Base-by-base conservation (phyloP, 1,140 invertebrate species). In the Mya arenaria region DNA sequence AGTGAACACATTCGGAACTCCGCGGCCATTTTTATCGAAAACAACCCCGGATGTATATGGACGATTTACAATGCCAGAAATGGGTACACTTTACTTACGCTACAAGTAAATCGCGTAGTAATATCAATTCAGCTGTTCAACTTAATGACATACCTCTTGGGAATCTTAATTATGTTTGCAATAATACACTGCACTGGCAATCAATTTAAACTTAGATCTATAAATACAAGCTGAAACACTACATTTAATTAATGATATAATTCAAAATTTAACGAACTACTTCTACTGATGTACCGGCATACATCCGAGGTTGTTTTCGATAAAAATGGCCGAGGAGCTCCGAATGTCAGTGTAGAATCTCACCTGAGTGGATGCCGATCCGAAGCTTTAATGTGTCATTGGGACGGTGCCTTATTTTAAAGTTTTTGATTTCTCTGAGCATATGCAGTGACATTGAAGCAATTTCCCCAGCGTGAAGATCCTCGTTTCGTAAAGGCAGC, bases 361-460 rank as follows among this genome's bases (percentile, higher is more conserved):
- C 83, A 97, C 97, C 97, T 87, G 97, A 97, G 89, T 98, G 97
- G 86, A 99, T 96, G 79, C 98, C 98, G 90, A 99, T 99, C 81
- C 98, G 93, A 0, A 99, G 95, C 92, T 96, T 96, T 19, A 98
- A 93, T 78, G 96, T 95, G 83, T 96, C 96, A 30, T 97, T 95
- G 0, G 96, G 97, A 80, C 95, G 94, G 88, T 99, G 98, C 36
- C 95, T 94, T 60, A 99, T 97, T 15, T 95, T 96, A 89, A 98
- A 99, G 13, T 95, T 95, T 86, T 95, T 95, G 2, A 98, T 96
- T 0, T 96, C 96, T 82, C 96, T 95, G 1, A 98, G 93, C 1
- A 99, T 95, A 6, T 97, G 96, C 17, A 99, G 92, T 3, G 97
- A 95, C 96, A 99, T 90, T 25, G 97, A 94, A 4, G 92, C 92